phyloP scores from a whole-genome alignment of 2,113 vertebrate species.

The Casuarius casuarius region DNA sequence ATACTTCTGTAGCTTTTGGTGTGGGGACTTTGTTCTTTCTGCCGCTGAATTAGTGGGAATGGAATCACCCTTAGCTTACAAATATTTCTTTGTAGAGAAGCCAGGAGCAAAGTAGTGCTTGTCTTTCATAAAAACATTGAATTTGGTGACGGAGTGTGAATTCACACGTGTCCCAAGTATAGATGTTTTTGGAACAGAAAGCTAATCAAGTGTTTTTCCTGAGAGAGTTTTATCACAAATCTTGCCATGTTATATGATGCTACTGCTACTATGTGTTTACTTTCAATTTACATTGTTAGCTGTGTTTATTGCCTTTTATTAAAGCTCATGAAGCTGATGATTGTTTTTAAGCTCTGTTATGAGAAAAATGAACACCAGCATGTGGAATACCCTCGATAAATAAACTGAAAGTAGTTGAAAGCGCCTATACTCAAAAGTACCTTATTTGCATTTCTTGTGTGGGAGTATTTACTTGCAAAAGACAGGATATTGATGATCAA shows the following conservation, averaged over 20 bases:
- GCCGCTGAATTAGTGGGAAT: neutral
- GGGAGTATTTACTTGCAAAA: slow-evolving; percentile 51
- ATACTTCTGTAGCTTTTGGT: accelerated
- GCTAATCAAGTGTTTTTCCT: neutral
- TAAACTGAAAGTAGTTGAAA: slow-evolving; percentile 40
- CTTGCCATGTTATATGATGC: neutral
- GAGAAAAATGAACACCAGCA: slow-evolving; percentile 15
- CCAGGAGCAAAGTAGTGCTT: neutral
- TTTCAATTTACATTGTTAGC: slow-evolving; percentile 2
- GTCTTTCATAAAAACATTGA: neutral
- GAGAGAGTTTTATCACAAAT: neutral
- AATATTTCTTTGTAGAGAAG: neutral
- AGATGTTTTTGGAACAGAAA: neutral
- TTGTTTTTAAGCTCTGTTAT: slow-evolving; percentile 21
- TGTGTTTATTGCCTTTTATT: slow-evolving; percentile 21
- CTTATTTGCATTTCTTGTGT: slow-evolving; percentile 24
- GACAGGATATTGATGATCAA: slow-evolving; percentile 53
- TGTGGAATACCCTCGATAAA: slow-evolving; percentile 11
- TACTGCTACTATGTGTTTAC: slow-evolving; percentile 4
- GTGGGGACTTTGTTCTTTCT: neutral
- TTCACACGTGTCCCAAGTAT: neutral
- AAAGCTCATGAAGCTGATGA: neutral
- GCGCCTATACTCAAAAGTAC: slow-evolving; percentile 5
- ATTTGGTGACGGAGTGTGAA: neutral
- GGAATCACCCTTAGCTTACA: neutral